Conservation (phyloP, 1,140 invertebrate genomes). For the Scaptodrosophila lebanonensis region DNA sequence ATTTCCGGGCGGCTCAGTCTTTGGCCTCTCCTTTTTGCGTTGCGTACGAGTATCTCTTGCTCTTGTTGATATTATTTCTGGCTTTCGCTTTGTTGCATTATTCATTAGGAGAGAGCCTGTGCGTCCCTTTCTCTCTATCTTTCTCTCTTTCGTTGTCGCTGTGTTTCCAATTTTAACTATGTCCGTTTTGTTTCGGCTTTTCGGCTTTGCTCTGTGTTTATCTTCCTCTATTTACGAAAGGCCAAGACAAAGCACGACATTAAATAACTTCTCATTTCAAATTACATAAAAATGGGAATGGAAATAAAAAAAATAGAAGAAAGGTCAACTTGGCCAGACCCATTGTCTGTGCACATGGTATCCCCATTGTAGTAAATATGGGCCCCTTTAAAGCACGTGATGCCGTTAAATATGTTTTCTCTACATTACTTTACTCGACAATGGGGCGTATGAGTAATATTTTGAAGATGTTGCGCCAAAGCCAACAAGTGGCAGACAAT, state of each 20-base stretch:
- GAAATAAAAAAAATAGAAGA: conserved; percentile 10
- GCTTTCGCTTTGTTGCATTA: conserved; percentile 6
- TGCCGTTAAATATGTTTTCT: too few relatives aligned
- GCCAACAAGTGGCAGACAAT: conserved; percentile 26
- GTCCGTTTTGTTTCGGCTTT: not conserved
- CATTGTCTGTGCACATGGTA: conserved; percentile 62
- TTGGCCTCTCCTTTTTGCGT: conserved; percentile 11
- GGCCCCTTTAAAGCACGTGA: too few relatives aligned
- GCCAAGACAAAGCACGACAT: conserved; percentile 18
- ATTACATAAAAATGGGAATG: conserved; percentile 41
- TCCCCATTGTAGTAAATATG: conserved; percentile 64
- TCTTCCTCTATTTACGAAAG: conserved; percentile 31
- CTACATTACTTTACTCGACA: too few relatives aligned
- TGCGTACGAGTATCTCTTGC: too few relatives aligned
- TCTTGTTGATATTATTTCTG: conserved; percentile 8
- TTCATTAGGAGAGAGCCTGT: conserved; percentile 1
- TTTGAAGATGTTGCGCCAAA: conserved; percentile 49
- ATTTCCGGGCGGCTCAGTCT: conserved; percentile 1
- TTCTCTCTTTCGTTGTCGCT: conserved; percentile 16
- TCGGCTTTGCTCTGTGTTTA: not conserved
- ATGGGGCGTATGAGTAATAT: conserved; percentile 16
- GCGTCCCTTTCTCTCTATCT: not conserved
- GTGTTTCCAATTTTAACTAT: not conserved
- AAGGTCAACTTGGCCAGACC: conserved; percentile 13
- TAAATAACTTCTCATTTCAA: conserved; percentile 24